Evolutionary conservation across 2,888 invertebrate genomes (phyloP), one percentile per base, ranked within the genome.

Genomic region (Trimorus sp.): DNA sequence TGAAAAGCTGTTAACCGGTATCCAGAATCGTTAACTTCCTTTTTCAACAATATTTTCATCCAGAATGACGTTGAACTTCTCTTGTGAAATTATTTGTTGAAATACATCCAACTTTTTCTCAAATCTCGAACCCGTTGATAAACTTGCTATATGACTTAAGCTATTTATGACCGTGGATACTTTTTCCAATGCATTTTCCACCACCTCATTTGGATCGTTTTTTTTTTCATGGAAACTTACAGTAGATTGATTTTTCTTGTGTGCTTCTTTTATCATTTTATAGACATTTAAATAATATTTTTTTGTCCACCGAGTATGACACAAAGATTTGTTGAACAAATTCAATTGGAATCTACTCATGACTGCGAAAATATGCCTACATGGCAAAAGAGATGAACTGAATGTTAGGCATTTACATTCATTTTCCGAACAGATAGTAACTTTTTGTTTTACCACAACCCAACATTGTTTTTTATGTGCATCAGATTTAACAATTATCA

Each of bases 281-380:
- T 40, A 45, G 15, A 49, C 51, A 71, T 54, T 70, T 15, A 63
- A 26, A 48, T 58, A 71, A 45, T 62, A 83, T 1, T 12, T 26
- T 45, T 83, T 83, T 37, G 51, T 77, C 78, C 74, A 83, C 8
- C 80, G 54, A 49, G 59, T 37, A 15, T 58, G 15, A 48, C 74
- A 77, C n/a, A 74, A 16, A 26, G 36, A 45, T 56, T 73, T 48
- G 3, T 60, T 38, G 45, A 65, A 77, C 38, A 80, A 45, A 9
- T 71, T 37, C n/a, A 79, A 26, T 6, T 16, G 14, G 16, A 63
- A 66, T 49, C 63, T 51, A 6, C 48, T 68, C 15, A 79, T 4
- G 11, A 58, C 16, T 9, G 79, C 71, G 62, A 83, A 83, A 26
- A 79, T 73, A 38, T 81, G 81, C 9, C 71, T 49, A 48, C 83